Evolutionary conservation across 53 echinoderm and acorn worm species (phyloP).

Genomic region (Temnopleurus reevesii): DNA sequence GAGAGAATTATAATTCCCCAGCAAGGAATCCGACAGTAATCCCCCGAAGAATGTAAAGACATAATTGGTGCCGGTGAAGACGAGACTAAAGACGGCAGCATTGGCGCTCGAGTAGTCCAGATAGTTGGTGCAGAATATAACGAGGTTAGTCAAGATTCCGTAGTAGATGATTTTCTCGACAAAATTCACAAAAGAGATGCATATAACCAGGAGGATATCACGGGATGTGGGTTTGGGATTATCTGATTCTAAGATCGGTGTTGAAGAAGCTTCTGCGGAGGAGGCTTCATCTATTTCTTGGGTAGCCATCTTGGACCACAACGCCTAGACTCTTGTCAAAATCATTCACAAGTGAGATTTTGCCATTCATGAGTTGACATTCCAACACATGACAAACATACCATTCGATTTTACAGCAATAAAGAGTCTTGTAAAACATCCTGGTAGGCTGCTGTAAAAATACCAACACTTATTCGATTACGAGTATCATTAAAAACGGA

Average conservation of each 20-base stretch:
- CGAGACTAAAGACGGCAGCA: constrained; percentile 56
- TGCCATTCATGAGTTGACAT: too few species aligned
- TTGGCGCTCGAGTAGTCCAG: constrained; percentile 54
- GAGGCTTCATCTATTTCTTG: too few species aligned
- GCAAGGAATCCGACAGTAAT: constrained; percentile 35
- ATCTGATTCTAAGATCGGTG: background rate
- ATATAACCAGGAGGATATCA: background rate
- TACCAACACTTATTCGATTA: too few species aligned
- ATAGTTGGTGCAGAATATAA: constrained; percentile 47
- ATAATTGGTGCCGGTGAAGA: constrained; percentile 48
- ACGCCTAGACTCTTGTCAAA: too few species aligned
- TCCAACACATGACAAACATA: too few species aligned
- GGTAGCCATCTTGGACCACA: too few species aligned
- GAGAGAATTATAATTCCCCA: constrained; percentile 46
- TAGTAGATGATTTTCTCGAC: constrained; percentile 56
- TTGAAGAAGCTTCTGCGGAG: background rate
- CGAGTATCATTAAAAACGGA: too few species aligned
- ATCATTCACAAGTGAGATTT: too few species aligned
- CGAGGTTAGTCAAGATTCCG: constrained; percentile 50
- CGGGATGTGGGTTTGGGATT: background rate
- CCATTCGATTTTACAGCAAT: too few species aligned
- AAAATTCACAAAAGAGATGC: background rate
- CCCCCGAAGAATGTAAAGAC: constrained; percentile 47
- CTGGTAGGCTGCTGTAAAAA: background rate
- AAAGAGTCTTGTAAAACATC: background rate